A percentile compares a stretch with the other conserved stretches of the same genome.
These are phyloP conservation scores for Tetrapedia diversipes DNA, from an alignment of 2,888 invertebrate genomes.

Conservation along the genomic window DNA sequence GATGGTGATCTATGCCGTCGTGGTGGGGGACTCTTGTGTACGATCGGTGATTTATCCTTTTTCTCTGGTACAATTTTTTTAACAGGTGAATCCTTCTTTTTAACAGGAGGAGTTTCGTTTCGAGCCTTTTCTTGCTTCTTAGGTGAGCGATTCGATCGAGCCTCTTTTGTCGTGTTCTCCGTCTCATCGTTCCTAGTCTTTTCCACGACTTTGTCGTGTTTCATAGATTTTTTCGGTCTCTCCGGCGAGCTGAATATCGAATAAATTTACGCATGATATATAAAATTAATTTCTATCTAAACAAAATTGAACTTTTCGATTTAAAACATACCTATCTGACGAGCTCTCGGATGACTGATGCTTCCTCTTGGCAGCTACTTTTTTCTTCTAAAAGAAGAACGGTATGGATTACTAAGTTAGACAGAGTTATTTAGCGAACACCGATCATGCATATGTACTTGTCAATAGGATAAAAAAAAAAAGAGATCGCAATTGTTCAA, in stretches of 20 bases:
- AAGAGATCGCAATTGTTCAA: constrained; percentile 62
- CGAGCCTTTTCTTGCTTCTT: constrained; percentile 70
- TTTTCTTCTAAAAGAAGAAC: constrained; percentile 84
- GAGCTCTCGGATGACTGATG: constrained; percentile 85
- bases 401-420: constrained; percentile 61
- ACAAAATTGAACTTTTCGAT: not conserved
- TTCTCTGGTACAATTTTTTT: constrained; percentile 60
- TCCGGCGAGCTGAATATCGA: constrained; percentile 74
- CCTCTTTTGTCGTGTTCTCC: constrained; percentile 64
- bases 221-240: constrained; percentile 74
- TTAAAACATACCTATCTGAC: constrained; percentile 83
- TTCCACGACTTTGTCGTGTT: constrained; percentile 70
- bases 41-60: constrained; percentile 69
- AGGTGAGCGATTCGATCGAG: constrained; percentile 70
- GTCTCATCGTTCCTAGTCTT: constrained; percentile 66
- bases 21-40: constrained; percentile 80
- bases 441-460: constrained; percentile 78
- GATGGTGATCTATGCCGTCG: constrained; percentile 69
- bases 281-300: not conserved
- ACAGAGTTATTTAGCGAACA: constrained; percentile 68
- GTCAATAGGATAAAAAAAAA: constrained; percentile 68
- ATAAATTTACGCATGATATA: not conserved
- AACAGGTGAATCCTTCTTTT: constrained; percentile 64
- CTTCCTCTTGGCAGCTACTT: constrained; percentile 84
- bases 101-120: constrained; percentile 68